phyloP scores from a whole-genome alignment of 2,113 vertebrate species.

The Brevimyrus niger region DNA sequence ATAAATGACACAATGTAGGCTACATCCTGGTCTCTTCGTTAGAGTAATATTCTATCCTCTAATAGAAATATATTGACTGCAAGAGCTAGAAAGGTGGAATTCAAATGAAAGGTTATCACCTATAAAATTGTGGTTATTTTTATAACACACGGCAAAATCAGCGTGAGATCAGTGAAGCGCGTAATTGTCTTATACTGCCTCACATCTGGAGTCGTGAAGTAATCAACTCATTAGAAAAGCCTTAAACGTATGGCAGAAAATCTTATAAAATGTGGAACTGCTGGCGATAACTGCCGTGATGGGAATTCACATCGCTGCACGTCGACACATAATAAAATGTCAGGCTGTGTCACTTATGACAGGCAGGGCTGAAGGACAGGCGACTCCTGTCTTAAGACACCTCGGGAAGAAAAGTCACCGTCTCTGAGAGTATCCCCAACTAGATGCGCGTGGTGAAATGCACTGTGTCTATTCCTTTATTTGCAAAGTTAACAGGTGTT shows the following conservation, averaged over 20 bases:
- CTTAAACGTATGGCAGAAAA: not conserved
- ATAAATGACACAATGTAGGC: not conserved
- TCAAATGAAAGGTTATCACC: not conserved
- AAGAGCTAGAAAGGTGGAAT: not conserved
- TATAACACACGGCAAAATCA: not conserved
- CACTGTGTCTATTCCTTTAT: not conserved
- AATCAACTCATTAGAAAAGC: not conserved
- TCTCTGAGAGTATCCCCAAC: not conserved
- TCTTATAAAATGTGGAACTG: not conserved
- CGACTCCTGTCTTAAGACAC: not conserved
- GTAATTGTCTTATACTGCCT: not conserved
- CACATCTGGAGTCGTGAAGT: not conserved
- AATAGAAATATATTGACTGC: not conserved
- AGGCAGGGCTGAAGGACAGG: not conserved
- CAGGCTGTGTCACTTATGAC: not conserved
- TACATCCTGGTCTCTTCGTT: not conserved
- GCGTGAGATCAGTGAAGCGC: not conserved
- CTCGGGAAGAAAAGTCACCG: not conserved
- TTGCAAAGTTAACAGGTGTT: not conserved
- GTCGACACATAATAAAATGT: not conserved
- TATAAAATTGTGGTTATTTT: slow-evolving; percentile 6
- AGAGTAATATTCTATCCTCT: not conserved
- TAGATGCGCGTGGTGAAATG: not conserved
- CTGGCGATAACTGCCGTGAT: not conserved
- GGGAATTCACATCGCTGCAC: not conserved